phyloP scores from a whole-genome alignment of 2,113 vertebrate species.

The Sula dactylatra region DNA sequence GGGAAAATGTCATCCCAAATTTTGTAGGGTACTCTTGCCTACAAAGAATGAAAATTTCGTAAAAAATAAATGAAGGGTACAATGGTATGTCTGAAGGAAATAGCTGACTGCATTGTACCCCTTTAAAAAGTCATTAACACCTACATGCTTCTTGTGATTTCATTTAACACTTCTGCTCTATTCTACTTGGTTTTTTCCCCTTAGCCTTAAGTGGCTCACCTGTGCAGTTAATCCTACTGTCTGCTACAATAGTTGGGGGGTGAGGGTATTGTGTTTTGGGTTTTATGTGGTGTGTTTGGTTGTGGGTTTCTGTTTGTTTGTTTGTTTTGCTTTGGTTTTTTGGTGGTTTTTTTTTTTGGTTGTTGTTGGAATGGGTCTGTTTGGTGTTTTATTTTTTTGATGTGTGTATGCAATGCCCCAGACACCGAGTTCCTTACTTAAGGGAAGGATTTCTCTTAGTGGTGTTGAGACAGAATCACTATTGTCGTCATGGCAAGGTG shows the following conservation, averaged over 20 bases:
- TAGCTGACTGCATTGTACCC: background rate
- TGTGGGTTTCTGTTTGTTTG: too few species aligned
- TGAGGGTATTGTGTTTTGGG: background rate
- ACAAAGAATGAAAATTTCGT: background rate
- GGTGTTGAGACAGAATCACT: background rate
- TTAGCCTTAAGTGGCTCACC: background rate
- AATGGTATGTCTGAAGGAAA: background rate
- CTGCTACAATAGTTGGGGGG: fast-evolving
- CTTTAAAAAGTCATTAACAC: background rate
- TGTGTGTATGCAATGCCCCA: background rate
- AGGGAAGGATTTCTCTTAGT: background rate
- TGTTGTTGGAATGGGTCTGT: background rate
- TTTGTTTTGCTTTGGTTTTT: background rate
- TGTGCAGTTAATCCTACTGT: background rate
- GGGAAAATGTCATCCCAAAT: background rate
- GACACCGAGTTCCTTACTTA: background rate
- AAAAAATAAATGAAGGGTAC: background rate
- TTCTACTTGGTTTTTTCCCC: background rate
- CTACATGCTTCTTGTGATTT: background rate
- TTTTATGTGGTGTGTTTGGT: background rate
- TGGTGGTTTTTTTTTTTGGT: background rate
- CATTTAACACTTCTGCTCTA: background rate
- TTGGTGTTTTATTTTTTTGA: background rate
- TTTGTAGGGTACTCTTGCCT: background rate
- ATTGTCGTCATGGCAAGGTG: background rate